Percentiles rank a stretch among this genome's conserved stretches.
Evolutionary conservation across 1,140 invertebrate genomes (phyloP).

Genomic region (Neelides sp.): DNA sequence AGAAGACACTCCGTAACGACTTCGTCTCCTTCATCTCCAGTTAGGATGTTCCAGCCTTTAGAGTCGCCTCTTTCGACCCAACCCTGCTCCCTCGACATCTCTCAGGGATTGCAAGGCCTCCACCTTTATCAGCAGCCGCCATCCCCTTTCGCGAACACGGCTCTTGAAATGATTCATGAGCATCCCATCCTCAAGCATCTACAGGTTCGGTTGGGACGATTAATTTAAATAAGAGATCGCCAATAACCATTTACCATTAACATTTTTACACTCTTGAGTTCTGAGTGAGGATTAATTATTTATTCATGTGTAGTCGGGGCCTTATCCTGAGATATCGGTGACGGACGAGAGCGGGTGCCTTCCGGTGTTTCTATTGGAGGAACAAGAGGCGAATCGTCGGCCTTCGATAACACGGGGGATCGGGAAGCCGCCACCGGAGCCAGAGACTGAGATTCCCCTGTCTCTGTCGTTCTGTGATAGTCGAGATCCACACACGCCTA

Average conservation of each 20-base stretch:
- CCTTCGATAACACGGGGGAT: conserved; percentile 68
- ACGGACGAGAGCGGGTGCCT: conserved; percentile 73
- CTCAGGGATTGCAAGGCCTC: conserved; percentile 32
- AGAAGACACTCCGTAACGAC: conserved; percentile 31
- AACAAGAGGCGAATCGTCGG: conserved; percentile 48
- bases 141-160: conserved; percentile 40
- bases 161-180: conserved; percentile 73
- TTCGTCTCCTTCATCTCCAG: conserved; percentile 33
- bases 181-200: conserved; percentile 42
- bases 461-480: conserved; percentile 22
- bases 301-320: conserved; percentile 21
- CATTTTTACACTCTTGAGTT: background rate
- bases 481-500: too few species aligned
- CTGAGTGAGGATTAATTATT: conserved; percentile 19
- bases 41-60: conserved; percentile 32
- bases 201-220: conserved; percentile 38
- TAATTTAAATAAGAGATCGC: conserved; percentile 33
- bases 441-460: conserved; percentile 21
- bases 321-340: conserved; percentile 69
- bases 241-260: conserved; percentile 9
- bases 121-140: conserved; percentile 28
- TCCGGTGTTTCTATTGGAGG: conserved; percentile 36
- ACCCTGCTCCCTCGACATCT: conserved; percentile 34
- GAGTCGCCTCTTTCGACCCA: conserved; percentile 32
- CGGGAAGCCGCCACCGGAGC: conserved; percentile 36